Percentiles rank a stretch among this genome's conserved stretches.
phyloP scores from a whole-genome alignment of 37 sponge, comb jelly and placozoan genomes.

The Chondrosia reniformis region DNA sequence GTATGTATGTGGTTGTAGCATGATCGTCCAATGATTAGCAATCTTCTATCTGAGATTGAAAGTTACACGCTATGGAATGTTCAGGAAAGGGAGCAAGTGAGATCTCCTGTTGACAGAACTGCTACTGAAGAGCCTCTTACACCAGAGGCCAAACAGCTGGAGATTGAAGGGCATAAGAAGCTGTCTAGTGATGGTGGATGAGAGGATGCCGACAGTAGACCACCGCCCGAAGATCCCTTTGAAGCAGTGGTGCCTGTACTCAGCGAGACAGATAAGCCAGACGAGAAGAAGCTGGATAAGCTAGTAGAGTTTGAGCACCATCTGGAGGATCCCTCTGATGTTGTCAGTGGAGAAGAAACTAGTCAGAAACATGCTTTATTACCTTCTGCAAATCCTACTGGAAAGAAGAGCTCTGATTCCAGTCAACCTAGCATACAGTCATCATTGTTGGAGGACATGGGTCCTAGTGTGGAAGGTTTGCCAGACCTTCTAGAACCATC shows the following conservation, averaged over 20 bases:
- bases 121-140: neutral
- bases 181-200: constrained; percentile 9
- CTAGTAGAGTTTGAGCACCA: constrained; percentile 29
- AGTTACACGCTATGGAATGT: constrained; percentile 20
- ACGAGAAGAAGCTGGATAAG: constrained; percentile 56
- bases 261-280: constrained; percentile 32
- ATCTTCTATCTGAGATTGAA: constrained; percentile 30
- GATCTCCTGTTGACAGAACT: neutral
- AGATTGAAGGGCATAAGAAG: neutral
- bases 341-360: neutral
- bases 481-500: too few relatives aligned
- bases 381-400: too few relatives aligned
- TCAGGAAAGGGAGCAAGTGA: neutral
- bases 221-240: constrained; percentile 35
- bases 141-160: neutral
- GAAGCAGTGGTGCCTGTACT: constrained; percentile 22
- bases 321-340: neutral
- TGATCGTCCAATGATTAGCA: constrained; percentile 26
- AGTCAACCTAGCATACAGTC: too few relatives aligned
- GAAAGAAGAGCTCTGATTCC: too few relatives aligned
- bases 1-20: neutral
- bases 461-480: too few relatives aligned
- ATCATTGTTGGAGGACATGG: too few relatives aligned
- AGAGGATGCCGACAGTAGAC: constrained; percentile 48
- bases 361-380: neutral